Evolutionary conservation across 1,140 invertebrate species (phyloP), one percentile per base, ranked within the genome.

Genomic region (Drosophila asahinai): DNA sequence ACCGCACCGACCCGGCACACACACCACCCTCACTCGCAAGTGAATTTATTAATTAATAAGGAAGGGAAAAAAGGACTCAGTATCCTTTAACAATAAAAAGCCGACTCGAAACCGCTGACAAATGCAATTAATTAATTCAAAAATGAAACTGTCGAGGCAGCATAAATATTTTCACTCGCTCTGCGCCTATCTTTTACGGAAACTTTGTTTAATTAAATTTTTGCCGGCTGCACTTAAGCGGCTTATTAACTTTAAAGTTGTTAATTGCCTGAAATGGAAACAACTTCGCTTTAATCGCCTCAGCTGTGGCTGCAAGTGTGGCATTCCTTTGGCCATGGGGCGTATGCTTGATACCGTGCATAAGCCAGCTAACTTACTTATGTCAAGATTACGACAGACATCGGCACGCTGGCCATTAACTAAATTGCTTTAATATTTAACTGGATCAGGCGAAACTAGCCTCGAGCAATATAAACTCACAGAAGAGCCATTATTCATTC

Each of bases 121-220:
- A 68, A 84, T 79, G 74, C 84, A 89, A 83, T 87, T 87, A 89
- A 87, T 87, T 87, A 89, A 87, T 81, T 87, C 67, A 66, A 73
- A 78, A 74, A 76, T 81, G 65, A 89, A 89, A 81, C 54, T 77
- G 83, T 77, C 67, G 38, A 30, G 51, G 64, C 52, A 63, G 66
- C 66, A 72, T 57, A 76, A 71, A 80, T 55, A 66, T 78, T 74
- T 78, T 59, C 19, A 22, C 57, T 43, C 15, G 4, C 11, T 22
- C 9, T 5, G 14, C 14, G 33, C 27, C 52, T n/a, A n/a, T 36
- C 48, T 36, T 36, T 40, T 0, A 8, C 14, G 7, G 12, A 19
- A 64, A 76, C 59, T 81, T 71, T 62, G 70, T 83, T 72, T 64
- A 89, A 80, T 87, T 66, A 68, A 65, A 77, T 59, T 80, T 71